Base-by-base conservation (phyloP, 2,113 vertebrate genomes). In the Corythoichthys intestinalis region DNA sequence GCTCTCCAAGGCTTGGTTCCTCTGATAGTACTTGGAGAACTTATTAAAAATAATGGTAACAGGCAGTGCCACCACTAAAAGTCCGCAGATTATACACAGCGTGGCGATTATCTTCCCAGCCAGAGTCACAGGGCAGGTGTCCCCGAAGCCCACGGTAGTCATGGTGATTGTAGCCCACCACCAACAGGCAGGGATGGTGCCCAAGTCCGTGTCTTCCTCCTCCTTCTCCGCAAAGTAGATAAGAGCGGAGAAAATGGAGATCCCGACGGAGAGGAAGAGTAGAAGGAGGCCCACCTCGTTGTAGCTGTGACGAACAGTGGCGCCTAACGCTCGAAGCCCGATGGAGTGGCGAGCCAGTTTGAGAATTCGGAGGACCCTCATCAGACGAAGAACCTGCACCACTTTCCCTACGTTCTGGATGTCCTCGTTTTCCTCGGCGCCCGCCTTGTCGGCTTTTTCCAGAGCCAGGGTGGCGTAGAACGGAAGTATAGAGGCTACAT, bases 151-250 rank as follows among this genome's bases (percentile, higher is more conserved):
- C 13, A 99, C 98, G 0, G 98, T 99, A 1, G 98, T 99, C 98
- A 99, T 98, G 81, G 94, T 99, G 84, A 99, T 99, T 0, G 96
- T 98, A 34, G 98, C 98, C 98, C 98, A 99, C 98, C 98, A 99
- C 98, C 98, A 99, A 68, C 98, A 96, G 61, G 94, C 88, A 0
- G 98, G 97, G 80, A 99, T 99, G 70, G 92, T 97, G 60, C 92
- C 93, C 75, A 99, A 90, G 66, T 96, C 94, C 0, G 96, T 94
- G 0, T 84, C 48, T 0, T 86, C 78, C 4, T 94, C 94, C 6
- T 98, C 97, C 62, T 93, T 97, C 90, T 99, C 98, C 11, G 96
- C 95, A 0, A 96, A 98, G 88, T 96, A 99, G 77, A 95, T 94
- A 34, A 99, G 94, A 50, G 95, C 97, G 0, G 98, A 99, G 79